Evolutionary conservation across 2,888 invertebrate species (phyloP).

Genomic region (Parelbella ahira): DNA sequence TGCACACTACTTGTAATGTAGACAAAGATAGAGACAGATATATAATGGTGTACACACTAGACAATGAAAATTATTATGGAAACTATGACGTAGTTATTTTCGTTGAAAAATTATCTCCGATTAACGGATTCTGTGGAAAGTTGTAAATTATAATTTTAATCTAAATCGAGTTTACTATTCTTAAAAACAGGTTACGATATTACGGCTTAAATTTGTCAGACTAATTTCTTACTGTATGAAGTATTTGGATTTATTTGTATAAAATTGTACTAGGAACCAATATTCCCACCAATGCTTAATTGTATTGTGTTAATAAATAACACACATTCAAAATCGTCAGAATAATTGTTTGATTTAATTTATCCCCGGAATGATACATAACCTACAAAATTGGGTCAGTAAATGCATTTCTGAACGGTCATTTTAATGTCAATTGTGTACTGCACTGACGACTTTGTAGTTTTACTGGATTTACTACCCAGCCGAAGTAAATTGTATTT

Average conservation of each 20-base stretch:
- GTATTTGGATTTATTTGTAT: no score
- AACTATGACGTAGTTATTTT: slow-evolving; percentile 8
- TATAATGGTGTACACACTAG: no score
- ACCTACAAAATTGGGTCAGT: slow-evolving; percentile 6
- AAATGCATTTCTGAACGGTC: slow-evolving; percentile 9
- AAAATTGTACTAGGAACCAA: no score
- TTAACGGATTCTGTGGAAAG: no score
- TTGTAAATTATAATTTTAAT: no score
- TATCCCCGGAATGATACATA: background rate
- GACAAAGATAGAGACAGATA: background rate
- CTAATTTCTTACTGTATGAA: no score
- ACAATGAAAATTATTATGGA: no score
- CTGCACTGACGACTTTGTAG: slow-evolving; percentile 18
- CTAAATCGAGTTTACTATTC: no score
- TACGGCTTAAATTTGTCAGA: no score
- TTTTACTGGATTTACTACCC: slow-evolving; percentile 20
- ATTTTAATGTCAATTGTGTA: slow-evolving; percentile 18
- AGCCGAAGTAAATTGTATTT: slow-evolving; percentile 11
- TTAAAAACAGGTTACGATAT: no score
- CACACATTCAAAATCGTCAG: background rate
- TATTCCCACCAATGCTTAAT: no score
- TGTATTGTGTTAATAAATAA: no score
- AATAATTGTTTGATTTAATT: background rate
- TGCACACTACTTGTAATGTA: background rate
- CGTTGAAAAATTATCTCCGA: slow-evolving; percentile 1